Conservation (phyloP, 1,140 invertebrate genomes). For the Bombus waltoni region DNA sequence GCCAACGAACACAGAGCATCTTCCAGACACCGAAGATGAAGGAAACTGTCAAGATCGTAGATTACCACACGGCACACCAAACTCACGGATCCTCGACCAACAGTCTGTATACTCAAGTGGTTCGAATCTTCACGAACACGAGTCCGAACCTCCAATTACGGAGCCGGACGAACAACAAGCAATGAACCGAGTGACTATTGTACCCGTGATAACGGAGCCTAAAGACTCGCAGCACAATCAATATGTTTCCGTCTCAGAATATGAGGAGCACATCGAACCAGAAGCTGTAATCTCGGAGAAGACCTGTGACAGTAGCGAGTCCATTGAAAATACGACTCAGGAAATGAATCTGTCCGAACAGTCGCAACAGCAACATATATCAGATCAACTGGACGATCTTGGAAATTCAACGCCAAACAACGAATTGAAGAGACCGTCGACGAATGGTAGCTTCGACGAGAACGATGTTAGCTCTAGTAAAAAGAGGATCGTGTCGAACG, state of each 20-base stretch:
- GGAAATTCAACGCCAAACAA: conserved; percentile 62
- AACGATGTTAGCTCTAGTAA: conserved; percentile 48
- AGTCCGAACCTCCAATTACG: neutral
- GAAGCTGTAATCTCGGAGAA: conserved; percentile 45
- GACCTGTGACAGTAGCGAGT: conserved; percentile 32
- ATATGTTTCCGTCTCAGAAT: conserved; percentile 49
- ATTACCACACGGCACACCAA: conserved; percentile 21
- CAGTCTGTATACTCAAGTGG: conserved; percentile 3
- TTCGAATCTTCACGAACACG: conserved; percentile 31
- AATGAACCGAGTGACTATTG: conserved; percentile 41
- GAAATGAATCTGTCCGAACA: conserved; percentile 53
- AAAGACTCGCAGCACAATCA: conserved; percentile 35
- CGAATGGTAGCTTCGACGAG: conserved; percentile 69
- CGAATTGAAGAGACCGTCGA: conserved; percentile 64
- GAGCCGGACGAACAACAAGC: conserved; percentile 37
- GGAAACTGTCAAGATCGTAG: conserved; percentile 30
- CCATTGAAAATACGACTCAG: conserved; percentile 4
- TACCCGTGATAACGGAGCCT: conserved; percentile 38
- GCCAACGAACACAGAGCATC: neutral
- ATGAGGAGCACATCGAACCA: conserved; percentile 45
- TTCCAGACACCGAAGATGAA: conserved; percentile 32
- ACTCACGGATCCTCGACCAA: conserved; percentile 40
- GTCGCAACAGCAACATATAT: conserved; percentile 63
- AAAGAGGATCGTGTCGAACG: conserved; percentile 63
- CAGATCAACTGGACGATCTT: conserved; percentile 74